A percentile compares a stretch with the other conserved stretches of the same genome.
Conservation (phyloP, 35 echinoderm and acorn worm genomes). For the Amphiura filiformis region DNA sequence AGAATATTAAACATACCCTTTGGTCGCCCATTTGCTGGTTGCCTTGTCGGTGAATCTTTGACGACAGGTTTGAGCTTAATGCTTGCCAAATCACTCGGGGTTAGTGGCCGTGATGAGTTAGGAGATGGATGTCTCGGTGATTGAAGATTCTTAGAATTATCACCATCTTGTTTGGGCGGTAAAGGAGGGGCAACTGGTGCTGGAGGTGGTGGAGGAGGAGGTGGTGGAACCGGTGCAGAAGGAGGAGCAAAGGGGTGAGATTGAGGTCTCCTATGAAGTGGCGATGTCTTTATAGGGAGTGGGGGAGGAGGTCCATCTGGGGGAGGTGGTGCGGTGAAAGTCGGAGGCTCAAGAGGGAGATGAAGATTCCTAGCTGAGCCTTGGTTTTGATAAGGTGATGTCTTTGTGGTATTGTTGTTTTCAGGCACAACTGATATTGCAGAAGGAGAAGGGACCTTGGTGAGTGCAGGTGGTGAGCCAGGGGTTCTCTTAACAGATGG, state of each 20-base stretch:
- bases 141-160: background rate
- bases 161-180: background rate
- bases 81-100: conserved; percentile 11
- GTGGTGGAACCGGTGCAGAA: background rate
- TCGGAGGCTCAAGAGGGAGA: background rate
- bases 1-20: too few species aligned
- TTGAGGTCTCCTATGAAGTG: background rate
- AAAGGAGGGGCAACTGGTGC: background rate
- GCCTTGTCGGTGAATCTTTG: background rate
- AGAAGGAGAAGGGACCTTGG: background rate
- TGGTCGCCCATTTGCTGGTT: background rate
- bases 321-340: background rate
- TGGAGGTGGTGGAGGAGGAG: conserved; percentile 33
- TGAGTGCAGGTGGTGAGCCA: background rate
- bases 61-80: conserved; percentile 5
- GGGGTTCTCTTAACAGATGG: background rate
- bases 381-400: background rate
- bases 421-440: background rate
- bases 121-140: background rate
- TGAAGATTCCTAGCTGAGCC: background rate
- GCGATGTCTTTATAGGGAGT: conserved; percentile 13
- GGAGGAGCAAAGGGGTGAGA: background rate
- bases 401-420: background rate
- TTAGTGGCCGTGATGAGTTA: background rate
- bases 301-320: background rate